Evolutionary conservation across 2,888 invertebrate species (phyloP), one percentile per base, ranked within the genome.

Genomic region (Drosophila quinaria): DNA sequence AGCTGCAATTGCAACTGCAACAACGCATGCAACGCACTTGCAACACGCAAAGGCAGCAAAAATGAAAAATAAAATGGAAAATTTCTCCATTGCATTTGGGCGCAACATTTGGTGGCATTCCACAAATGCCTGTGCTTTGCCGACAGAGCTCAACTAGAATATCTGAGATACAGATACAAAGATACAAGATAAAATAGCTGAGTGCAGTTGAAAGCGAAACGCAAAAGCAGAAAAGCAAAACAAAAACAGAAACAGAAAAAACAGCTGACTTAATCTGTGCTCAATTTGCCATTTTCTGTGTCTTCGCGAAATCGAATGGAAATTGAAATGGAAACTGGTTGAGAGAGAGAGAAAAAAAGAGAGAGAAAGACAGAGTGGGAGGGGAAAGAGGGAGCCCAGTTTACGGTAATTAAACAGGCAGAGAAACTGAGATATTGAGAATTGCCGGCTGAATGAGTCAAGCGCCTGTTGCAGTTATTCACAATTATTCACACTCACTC

Each of bases 251-350:
- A 35, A 35, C 35, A 35, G 35, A 13, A 37, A 67, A 81, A 87
- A 82, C 86, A 87, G 86, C 86, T 86, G 86, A 81, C 67, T 74
- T 39, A 50, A 72, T 44, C 56, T 52, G 50, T 62, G 42, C 59
- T 59, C 67, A 67, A 64, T 67, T 61, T 68, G 64, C 49, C 58
- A 55, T 65, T 58, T 68, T 68, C 51, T 65, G 62, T 66, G 65
- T 61, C 47, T 65, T 47, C 54, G 50, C 33, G 69, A 75, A 74
- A 74, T 67, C 66, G 63, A 77, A 74, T 81, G 72, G 66, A 74
- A 81, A 73, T 80, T 70, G 81, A 80, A 81, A 68, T 61, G 63
- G 67, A 82, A 84, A 87, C 83, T 79, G 81, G 83, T 84, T 86
- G 62, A 29, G 29, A 29, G 8, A 29, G 29, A 29, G 29, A 9